Percentiles rank a stretch among this genome's conserved stretches.
Conservation (phyloP, 37 sponge, comb jelly and placozoan genomes). For the Mnemiopsis leidyi region DNA sequence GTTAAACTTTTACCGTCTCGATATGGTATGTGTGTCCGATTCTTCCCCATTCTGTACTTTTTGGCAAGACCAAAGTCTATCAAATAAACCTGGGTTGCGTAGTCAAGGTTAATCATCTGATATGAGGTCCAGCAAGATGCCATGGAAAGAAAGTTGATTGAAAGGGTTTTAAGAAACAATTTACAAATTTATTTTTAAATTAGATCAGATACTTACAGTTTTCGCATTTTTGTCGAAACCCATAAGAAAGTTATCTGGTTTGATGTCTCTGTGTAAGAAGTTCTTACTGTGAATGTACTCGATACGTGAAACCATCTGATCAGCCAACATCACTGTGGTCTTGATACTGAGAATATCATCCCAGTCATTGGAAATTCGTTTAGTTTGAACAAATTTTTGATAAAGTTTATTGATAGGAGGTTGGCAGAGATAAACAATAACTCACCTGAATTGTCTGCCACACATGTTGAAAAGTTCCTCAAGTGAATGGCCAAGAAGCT, state of each 20-base stretch:
- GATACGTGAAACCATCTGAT: slow-evolving; percentile 57
- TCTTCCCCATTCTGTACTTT: slow-evolving; percentile 59
- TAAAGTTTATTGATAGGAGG: not conserved
- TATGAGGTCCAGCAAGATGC: too few relatives aligned
- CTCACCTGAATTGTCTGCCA: slow-evolving; percentile 43
- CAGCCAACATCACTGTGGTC: slow-evolving; percentile 63
- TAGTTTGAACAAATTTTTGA: too few relatives aligned
- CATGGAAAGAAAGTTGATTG: too few relatives aligned
- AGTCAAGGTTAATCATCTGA: too few relatives aligned
- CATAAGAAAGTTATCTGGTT: slow-evolving; percentile 64
- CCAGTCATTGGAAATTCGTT: too few relatives aligned
- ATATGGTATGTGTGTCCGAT: slow-evolving; percentile 60
- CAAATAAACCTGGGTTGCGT: slow-evolving; percentile 62
- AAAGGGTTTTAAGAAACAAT: too few relatives aligned
- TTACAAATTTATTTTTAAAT: too few relatives aligned
- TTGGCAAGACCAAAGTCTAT: slow-evolving; percentile 65
- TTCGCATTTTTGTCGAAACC: slow-evolving; percentile 50
- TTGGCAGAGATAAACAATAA: not conserved
- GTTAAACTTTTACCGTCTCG: slow-evolving; percentile 59
- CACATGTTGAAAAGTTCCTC: slow-evolving; percentile 62
- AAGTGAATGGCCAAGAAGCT: slow-evolving; percentile 56
- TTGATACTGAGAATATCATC: slow-evolving; percentile 55
- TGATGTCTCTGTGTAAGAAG: slow-evolving; percentile 46
- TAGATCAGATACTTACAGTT: not conserved
- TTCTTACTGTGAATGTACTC: slow-evolving; percentile 57